Evolutionary conservation across 2,888 invertebrate species (phyloP).

Genomic region (Sarcophaga variegata): DNA sequence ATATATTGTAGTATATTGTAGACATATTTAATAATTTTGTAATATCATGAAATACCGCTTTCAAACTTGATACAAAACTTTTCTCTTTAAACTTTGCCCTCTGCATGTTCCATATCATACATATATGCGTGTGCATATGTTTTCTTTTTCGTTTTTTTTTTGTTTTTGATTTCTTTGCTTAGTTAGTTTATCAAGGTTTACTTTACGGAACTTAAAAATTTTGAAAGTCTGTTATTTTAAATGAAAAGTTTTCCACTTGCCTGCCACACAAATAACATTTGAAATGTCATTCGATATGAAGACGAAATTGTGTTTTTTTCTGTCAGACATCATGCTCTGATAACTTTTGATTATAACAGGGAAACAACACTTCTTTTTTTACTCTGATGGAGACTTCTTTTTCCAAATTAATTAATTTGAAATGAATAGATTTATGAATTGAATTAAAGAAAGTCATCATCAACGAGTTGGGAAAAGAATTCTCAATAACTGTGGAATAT

Average conservation of each 20-base stretch:
- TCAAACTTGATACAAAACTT: background rate
- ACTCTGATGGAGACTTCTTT: background rate
- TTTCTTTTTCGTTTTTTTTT: too few species aligned
- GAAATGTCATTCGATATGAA: background rate
- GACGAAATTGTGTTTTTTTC: background rate
- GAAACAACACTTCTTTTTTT: background rate
- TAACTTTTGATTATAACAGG: background rate
- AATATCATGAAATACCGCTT: background rate
- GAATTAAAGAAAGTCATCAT: too few species aligned
- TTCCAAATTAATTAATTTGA: background rate
- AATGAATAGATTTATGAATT: too few species aligned
- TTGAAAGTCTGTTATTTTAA: background rate
- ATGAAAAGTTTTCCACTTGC: background rate
- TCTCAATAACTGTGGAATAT: too few species aligned
- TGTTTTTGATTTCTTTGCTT: too few species aligned
- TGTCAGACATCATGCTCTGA: background rate
- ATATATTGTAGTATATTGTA: too few species aligned
- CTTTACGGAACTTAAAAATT: background rate
- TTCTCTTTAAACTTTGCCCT: background rate
- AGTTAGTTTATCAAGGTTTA: background rate
- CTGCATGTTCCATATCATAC: background rate
- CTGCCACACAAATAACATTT: background rate
- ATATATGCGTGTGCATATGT: too few species aligned
- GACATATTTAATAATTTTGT: background rate
- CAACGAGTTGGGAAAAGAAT: too few species aligned